A percentile compares a stretch with the other conserved stretches of the same genome.
Conservation (phyloP, 2,888 invertebrate species). For the Ceraclea dissimilis region DNA sequence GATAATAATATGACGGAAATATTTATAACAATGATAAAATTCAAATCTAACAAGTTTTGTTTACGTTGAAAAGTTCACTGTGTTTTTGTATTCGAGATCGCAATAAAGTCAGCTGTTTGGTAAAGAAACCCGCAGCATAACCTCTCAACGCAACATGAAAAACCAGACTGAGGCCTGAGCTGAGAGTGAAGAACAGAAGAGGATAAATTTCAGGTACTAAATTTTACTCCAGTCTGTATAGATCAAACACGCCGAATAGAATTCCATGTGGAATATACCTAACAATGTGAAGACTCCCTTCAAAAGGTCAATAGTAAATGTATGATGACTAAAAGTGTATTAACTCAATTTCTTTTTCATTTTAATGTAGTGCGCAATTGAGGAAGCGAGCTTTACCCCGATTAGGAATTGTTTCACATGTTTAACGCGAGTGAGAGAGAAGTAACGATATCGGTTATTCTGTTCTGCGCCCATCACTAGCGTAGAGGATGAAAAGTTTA, state of each 20-base stretch:
- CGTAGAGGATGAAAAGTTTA: not conserved
- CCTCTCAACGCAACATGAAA: not conserved
- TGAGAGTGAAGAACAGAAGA: not conserved
- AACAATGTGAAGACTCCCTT: not conserved
- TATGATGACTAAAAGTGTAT: not conserved
- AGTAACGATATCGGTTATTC: not conserved
- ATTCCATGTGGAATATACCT: not conserved
- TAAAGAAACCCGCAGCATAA: not conserved
- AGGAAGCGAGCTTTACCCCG: not conserved
- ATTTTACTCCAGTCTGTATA: not conserved
- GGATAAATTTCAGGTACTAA: slow-evolving; percentile 2
- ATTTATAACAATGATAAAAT: too few relatives aligned
- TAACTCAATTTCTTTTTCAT: not conserved
- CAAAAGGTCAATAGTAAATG: not conserved
- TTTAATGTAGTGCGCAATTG: not conserved
- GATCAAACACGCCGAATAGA: not conserved
- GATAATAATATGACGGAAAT: too few relatives aligned
- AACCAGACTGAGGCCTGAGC: not conserved
- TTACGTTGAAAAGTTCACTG: not conserved
- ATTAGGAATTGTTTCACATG: not conserved
- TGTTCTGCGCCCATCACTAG: not conserved
- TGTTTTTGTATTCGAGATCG: not conserved
- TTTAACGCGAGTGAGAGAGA: not conserved
- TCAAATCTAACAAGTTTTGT: too few relatives aligned
- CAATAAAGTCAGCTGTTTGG: not conserved